Evolutionary conservation across 2,888 invertebrate species (phyloP), one percentile per base, ranked within the genome.

Genomic region (Synergus japonicus): DNA sequence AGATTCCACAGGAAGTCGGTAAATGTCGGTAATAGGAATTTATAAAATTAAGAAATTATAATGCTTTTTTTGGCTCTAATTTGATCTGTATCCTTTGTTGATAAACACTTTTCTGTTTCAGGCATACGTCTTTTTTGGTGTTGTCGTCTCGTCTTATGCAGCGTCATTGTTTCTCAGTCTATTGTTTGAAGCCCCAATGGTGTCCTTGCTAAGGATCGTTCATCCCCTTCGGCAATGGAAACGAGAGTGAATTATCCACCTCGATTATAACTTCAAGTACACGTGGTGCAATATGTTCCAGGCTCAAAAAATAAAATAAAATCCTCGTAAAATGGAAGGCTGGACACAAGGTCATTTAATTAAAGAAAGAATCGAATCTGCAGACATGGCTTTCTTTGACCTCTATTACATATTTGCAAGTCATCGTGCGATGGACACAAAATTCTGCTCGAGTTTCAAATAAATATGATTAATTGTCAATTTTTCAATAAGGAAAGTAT

Each of bases 181-280:
- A 67, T 89, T 95, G 49, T 93, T 95, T 77, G 95, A 95, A 91
- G 94, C 94, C 89, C 95, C 95, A 0, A 92, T 93, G 86, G 94
- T 94, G 85, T 93, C 94, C 37, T 87, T 95, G 18, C 89, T 94
- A 8, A 89, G 94, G 77, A 90, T 94, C 22, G 89, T 94, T 18
- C 93, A 94, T 86, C 91, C 91, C n/a, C 77, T 89, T 69, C 86
- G 89, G 63, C 81, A 82, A 43, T 89, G 88, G 88, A 87, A 86
- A 79, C 79, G 80, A 18, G 78, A 83, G 18, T 83, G 66, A 54
- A n/a, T 37, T 69, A 8, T 49, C 37, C 54, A 63, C 44, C 46
- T 67, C 18, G 4, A 29, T 46, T 60, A 22, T 60, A 29, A 18
- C 12, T 60, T 12, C 22, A 22, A 18, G 3, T 10, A n/a, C n/a